Conservation (phyloP, 1,140 invertebrate genomes). For the Pachyrhynchus sulphureomaculatus region DNA sequence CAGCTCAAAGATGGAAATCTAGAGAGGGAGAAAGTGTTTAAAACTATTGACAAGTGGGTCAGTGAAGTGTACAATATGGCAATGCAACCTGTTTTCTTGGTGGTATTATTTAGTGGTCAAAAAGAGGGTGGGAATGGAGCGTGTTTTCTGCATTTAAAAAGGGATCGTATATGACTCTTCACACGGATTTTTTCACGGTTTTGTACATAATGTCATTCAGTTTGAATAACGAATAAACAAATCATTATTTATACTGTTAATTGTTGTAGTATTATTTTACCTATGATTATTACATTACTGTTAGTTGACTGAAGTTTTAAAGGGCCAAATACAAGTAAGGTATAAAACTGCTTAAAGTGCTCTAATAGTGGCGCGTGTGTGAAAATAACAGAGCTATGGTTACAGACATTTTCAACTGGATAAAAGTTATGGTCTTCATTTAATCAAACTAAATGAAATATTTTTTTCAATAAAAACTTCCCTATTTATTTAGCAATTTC, state of each 20-base stretch:
- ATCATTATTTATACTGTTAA: constrained; percentile 1
- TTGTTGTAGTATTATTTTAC: no score
- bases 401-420: no score
- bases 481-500: no score
- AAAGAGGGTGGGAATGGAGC: constrained; percentile 52
- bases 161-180: constrained; percentile 18
- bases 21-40: constrained; percentile 52
- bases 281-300: no score
- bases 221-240: constrained; percentile 3
- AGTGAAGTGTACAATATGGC: constrained; percentile 60
- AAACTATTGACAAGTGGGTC: constrained; percentile 63
- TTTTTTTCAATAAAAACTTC: no score
- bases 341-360: no score
- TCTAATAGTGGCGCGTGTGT: no score
- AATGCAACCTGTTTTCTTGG: constrained; percentile 56
- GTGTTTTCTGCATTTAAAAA: constrained; percentile 57
- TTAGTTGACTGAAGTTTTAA: no score
- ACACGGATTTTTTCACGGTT: not conserved
- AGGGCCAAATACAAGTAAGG: no score
- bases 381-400: no score
- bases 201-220: not conserved
- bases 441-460: no score
- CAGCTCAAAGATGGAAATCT: constrained; percentile 53
- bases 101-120: constrained; percentile 62
- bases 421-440: no score